Base-by-base conservation (phyloP, 2,113 vertebrate genomes). In the Collichthys lucidus region DNA sequence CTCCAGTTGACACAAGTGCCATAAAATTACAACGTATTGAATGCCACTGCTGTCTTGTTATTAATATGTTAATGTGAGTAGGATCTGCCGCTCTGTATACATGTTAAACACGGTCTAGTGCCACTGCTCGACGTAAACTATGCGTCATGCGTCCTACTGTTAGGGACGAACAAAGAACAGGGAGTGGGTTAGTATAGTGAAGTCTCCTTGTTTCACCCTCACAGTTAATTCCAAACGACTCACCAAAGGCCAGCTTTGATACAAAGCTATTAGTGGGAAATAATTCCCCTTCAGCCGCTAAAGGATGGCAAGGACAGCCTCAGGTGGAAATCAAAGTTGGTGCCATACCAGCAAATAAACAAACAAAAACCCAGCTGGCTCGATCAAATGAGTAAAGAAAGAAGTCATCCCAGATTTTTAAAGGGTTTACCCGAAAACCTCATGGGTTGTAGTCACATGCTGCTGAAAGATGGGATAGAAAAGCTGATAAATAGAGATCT, bases 281-380 rank as follows among this genome's bases (percentile, higher is more conserved):
- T 85, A 85, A 84, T 87, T 89, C 88, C 81, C 88, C 87, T 82
- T 96, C 92, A 94, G 94, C 94, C 92, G 82, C 95, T 94, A 83
- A 91, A 91, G 74, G 82, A 90, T 82, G 94, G 84, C 92, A 94
- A 83, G 63, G 68, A 69, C 84, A 92, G 82, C 88, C 91, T 90
- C 83, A 91, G 88, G 90, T 94, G 59, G 86, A 95, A 94, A 94
- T 94, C 79, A 87, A 88, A 74, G 86, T 93, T 93, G 81, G 89
- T 88, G 86, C 82, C 61, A 73, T 90, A 91, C 84, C 81, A 87
- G 89, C 88, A 59, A 81, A 65, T 84, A 11, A 60, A 82, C 92
- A 79, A 86, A 84, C 72, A 80, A 62, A 65, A 74, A 20, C 10
- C 47, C 9, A 62, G 62, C 77, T 62, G 40, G 70, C 72, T 86